Conservation (phyloP, 2,888 invertebrate species). For the Saturnia pavonia region DNA sequence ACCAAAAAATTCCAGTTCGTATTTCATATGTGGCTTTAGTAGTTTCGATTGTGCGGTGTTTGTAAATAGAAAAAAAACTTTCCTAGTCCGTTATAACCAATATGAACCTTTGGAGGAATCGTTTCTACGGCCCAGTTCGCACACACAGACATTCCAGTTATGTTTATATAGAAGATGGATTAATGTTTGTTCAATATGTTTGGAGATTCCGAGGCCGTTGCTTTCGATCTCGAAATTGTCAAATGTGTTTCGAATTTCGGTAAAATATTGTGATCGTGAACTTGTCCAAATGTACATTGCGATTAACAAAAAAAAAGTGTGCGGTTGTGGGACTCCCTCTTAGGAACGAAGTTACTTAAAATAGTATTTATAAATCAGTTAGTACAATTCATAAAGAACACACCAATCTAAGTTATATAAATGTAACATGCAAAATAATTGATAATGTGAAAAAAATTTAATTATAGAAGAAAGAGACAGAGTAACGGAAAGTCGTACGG, state of each 20-base stretch:
- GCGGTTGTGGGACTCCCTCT: too few relatives aligned
- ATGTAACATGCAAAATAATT: too few relatives aligned
- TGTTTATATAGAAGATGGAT: slow-evolving; percentile 13
- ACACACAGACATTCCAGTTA: slow-evolving; percentile 3
- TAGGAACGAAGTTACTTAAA: too few relatives aligned
- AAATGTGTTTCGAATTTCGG: neutral
- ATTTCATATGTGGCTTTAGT: neutral
- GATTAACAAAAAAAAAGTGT: neutral
- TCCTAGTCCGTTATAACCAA: neutral
- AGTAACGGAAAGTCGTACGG: too few relatives aligned
- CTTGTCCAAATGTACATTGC: neutral
- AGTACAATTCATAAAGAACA: too few relatives aligned
- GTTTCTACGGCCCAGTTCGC: neutral
- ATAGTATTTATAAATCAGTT: too few relatives aligned
- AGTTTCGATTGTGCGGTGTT: neutral
- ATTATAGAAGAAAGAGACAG: too few relatives aligned
- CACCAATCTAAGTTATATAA: too few relatives aligned
- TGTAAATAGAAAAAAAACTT: neutral
- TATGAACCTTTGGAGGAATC: neutral
- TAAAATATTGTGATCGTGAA: neutral
- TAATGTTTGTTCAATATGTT: slow-evolving; percentile 13
- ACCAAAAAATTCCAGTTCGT: neutral
- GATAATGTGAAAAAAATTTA: too few relatives aligned
- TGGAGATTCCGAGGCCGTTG: neutral
- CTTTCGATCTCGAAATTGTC: slow-evolving; percentile 2